Evolutionary conservation across 37 sponge, comb jelly and placozoan genomes (phyloP), one percentile per base, ranked within the genome.

Genomic region (Chondrilla cf. caribensis): DNA sequence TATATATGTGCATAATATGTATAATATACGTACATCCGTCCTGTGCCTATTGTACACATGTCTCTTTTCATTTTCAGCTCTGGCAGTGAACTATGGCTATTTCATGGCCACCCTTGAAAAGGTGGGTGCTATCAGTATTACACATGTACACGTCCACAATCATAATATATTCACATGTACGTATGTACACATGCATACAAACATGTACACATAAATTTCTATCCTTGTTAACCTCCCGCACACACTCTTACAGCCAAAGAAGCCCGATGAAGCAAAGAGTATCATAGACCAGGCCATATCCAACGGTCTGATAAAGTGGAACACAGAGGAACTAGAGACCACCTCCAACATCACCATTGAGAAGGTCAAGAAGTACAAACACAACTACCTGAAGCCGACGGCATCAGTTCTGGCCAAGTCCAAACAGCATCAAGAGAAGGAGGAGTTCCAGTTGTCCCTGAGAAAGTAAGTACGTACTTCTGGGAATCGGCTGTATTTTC

Each of bases 291-390:
- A 28, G 31, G 70, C 70, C 32, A 68, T 68, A 29, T 31, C 26
- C 5, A 68, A 68, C 35, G 70, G 70, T 2, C 37, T 68, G 38
- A 68, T 29, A 21, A n/a, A 31, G 18, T 68, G 26, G 25, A 28
- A 15, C 70, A 29, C 32, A 19, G 31, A n/a, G 2, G 31, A n/a
- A 29, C 32, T 29, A 19, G n/a, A n/a, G n/a, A n/a, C n/a, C n/a
- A n/a, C n/a, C n/a, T 3, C 7, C 33, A 33, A 2, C 5, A 28
- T 68, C 31, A 68, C 25, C 31, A 68, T 68, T 68, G 35, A 68
- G 4, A 68, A 68, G 37, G 35, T 37, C 26, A 68, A 68, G 70
- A 68, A 68, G 37, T 68, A 68, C 70, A 68, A 68, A 28, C 70
- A 68, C 37, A 3, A 33, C 32, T 68, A 36, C 37, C 3, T 68